Base-by-base conservation (phyloP, 2,888 invertebrate genomes). In the Lasioglossum leucozonium region DNA sequence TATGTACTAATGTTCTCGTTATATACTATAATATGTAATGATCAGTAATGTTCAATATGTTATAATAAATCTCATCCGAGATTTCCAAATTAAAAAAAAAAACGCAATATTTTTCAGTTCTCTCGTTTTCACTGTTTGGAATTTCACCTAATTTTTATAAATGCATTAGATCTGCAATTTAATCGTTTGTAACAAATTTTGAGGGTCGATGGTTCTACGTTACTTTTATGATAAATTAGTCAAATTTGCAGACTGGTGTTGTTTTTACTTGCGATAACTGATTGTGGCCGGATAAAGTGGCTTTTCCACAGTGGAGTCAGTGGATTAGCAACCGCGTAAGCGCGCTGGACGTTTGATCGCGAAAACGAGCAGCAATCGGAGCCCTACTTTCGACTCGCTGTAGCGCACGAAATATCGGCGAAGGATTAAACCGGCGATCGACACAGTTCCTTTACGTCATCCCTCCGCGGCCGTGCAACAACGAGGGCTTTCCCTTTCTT, bases 381-480 rank as follows among this genome's bases (percentile, higher is more conserved):
- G 65, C 30, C 8, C 65, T 34, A 81, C 75, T 69, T 82, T 77
- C 62, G 65, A 81, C 18, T 65, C 65, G 72, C 34, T 47, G 22
- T 47, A 37, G 34, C 42, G 44, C 51, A 26, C 78, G 75, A 83
- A 79, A 72, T 83, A 84, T 73, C 84, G 72, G 34, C 78, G 84
- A 67, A 72, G 80, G 77, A 85, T 85, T 85, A 85, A 85, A 74
- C 77, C 80, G 55, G 55, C 77, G 72, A 85, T 84, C 85, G 85
- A 71, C 85, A 75, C 74, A 77, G 81, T 85, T 85, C 74, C 85
- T 80, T 85, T 85, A 72, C 85, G 85, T 85, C 85, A 85, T 81
- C 85, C 79, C 62, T 69, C 44, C 37, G 78, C 55, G 58, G 51
- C 22, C 22, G 51, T 51, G 51, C 82, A 81, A 69, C 67, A 51